Percentiles rank a stretch among this genome's conserved stretches.
Evolutionary conservation across 2,797 vertebrate genomes (phyloP).

Genomic region (Pseudochaenichthys georgianus): DNA sequence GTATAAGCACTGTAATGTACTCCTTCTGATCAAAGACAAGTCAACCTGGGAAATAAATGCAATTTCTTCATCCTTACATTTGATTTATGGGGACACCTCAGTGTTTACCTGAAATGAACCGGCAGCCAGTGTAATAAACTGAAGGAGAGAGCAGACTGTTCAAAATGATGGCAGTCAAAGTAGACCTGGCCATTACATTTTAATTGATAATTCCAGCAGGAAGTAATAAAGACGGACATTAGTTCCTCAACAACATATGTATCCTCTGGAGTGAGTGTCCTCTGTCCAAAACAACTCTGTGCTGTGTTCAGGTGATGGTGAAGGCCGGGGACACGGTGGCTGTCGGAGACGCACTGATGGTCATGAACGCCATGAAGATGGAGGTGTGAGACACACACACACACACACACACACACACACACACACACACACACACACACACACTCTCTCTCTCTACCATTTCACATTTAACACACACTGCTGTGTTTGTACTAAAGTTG

Average conservation of each 20-base stretch:
- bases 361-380: constrained; percentile 99
- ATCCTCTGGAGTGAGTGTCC: background rate
- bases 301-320: constrained; percentile 90
- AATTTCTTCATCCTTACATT: background rate
- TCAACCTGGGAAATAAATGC: too few species aligned
- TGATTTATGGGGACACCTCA: background rate
- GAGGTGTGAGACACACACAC: constrained; percentile 86
- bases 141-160: background rate
- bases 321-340: constrained; percentile 92
- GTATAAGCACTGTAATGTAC: background rate
- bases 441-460: background rate
- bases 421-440: background rate
- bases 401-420: background rate
- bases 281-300: background rate
- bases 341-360: constrained; percentile 92
- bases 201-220: background rate
- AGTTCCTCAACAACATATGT: background rate
- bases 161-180: background rate
- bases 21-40: too few species aligned
- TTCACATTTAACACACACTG: background rate
- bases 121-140: constrained; percentile 6
- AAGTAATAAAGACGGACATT: background rate
- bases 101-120: background rate
- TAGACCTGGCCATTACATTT: background rate
- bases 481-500: background rate